phyloP scores from a whole-genome alignment of 2,113 vertebrate genomes.

The Talpa occidentalis region DNA sequence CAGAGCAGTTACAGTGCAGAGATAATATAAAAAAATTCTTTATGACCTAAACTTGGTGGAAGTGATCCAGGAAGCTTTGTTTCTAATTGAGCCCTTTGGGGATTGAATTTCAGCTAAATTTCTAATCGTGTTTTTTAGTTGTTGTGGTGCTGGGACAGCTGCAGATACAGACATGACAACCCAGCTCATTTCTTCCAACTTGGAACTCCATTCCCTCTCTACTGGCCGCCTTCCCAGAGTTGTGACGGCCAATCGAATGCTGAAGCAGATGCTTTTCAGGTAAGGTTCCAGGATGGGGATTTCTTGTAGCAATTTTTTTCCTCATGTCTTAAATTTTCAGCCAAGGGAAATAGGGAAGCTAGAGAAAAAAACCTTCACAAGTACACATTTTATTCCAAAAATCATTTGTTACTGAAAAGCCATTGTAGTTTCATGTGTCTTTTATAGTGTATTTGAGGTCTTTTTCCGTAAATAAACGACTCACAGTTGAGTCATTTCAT shows the following conservation, averaged over 20 bases:
- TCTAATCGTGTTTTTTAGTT: slow-evolving; percentile 83
- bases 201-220: slow-evolving; percentile 96
- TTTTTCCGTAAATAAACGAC: not conserved
- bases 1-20: not conserved
- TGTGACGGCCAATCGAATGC: slow-evolving; percentile 96
- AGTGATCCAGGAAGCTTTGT: not conserved
- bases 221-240: slow-evolving; percentile 95
- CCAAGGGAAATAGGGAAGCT: not conserved
- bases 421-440: slow-evolving; percentile 29
- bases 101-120: not conserved
- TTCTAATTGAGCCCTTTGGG: slow-evolving; percentile 1
- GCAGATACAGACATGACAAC: slow-evolving; percentile 99
- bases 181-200: slow-evolving; percentile 98
- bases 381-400: slow-evolving; percentile 36
- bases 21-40: not conserved
- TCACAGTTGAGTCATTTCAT: not conserved
- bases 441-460: slow-evolving; percentile 22
- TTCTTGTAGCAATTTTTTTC: not conserved
- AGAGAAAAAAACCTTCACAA: not conserved
- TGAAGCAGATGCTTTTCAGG: slow-evolving; percentile 99
- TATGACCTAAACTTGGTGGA: not conserved
- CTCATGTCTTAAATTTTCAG: slow-evolving; percentile 26
- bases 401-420: slow-evolving; percentile 15
- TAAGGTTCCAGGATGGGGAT: slow-evolving; percentile 72
- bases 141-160: slow-evolving; percentile 97